Evolutionary conservation across 2,113 vertebrate genomes (phyloP), one percentile per base, ranked within the genome.

Genomic region (Sinocyclocheilus anophthalmus): DNA sequence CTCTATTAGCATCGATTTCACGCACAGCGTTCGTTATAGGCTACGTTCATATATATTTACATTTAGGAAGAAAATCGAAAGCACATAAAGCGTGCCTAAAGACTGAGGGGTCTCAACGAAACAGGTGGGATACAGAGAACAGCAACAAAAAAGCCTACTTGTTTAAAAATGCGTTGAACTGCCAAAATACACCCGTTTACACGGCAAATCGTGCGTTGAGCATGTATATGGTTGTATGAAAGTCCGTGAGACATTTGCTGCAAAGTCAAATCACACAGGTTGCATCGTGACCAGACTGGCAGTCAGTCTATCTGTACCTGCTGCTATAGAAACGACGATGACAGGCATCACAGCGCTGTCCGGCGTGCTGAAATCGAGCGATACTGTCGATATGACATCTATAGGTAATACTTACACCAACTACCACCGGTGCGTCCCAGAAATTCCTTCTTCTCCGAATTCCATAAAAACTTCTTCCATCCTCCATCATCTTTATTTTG

Each of bases 401-500:
- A 59, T 30, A 61, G 81, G 20, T 16, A 7, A 80, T 91, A 97
- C 97, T 96, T 88, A 98, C 97, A 95, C 97, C 97, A 98, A 14
- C 97, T 98, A 76, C 94, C 86, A 0, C 96, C 97, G 1, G 96
- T 98, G 3, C 97, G 95, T 81, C 97, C 97, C 13, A 97, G 81
- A 84, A 97, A 91, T 91, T 97, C 96, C 87, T 96, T 95, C 73
- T 93, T 97, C 85, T 98, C 96, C 0, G 96, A 96, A 89, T 98
- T 91, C 96, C 96, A 98, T 86, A 97, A 13, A 85, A 96, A 97
- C 93, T 94, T 94, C 95, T 96, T 97, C 97, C 96, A 97, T 12
- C 96, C 95, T 45, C 96, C 96, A 6, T 96, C 95, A 0, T 96
- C 96, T 92, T 96, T 96, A 84, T 96, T 96, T 0, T 93, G 93